Evolutionary conservation across 2,797 vertebrate genomes (phyloP), one percentile per base, ranked within the genome.

Genomic region (Semotilus atromaculatus): DNA sequence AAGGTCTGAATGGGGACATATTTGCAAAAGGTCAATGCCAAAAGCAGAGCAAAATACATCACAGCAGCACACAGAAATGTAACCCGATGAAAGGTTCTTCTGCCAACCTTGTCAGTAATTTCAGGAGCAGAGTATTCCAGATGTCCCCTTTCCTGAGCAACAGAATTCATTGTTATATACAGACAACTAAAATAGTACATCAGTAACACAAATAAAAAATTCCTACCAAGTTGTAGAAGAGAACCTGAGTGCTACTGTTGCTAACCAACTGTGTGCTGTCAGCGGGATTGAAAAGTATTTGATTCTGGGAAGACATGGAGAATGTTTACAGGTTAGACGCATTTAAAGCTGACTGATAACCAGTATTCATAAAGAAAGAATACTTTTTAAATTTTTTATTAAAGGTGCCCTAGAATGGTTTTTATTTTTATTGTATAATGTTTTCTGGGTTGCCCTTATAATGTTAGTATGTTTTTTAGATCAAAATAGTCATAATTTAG

Each of bases 251-350:
- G 48, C 66, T n/a, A 79, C 88, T 98, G 90, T 95, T 97, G 93
- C 96, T 99, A 89, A 99, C 90, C 78, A 99, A 87, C 81, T 98
- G 96, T 8, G 86, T 91, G 85, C 90, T 91, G 80, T 97, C 95
- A 53, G 89, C 91, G 45, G 96, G 94, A 91, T 96, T 97, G 91
- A 98, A 99, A 90, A 88, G 64, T 0, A 99, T 89, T 85, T 95
- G 94, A 79, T 91, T 93, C 98, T 99, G 88, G 85, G 7, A 88
- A 83, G 51, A 81, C 51, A 85, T 45, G 79, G 70, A 3, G 82
- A 82, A 4, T 13, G 67, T 40, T 72, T 7, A 79, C 81, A 31
- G 40, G 48, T n/a, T 74, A 29, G n/a, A 73, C 48, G 13, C 40
- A 68, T 68, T 36, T 34, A 26, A 64, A 48, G 6, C n/a, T 40